Evolutionary conservation across 2,888 invertebrate genomes (phyloP).

Genomic region (Tipula unca): DNA sequence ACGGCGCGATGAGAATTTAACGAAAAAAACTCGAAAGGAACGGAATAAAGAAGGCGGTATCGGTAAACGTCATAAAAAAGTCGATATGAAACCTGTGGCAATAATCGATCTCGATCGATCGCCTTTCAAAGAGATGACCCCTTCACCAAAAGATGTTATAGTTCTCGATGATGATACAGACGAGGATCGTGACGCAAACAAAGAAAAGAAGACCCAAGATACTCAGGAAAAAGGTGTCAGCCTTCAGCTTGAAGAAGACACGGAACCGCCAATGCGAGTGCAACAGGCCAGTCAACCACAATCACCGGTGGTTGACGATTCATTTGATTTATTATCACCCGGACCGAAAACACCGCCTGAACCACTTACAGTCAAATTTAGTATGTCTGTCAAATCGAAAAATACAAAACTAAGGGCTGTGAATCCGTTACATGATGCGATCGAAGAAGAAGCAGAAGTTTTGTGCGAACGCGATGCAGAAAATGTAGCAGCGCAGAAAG

Average conservation of each 20-base stretch:
- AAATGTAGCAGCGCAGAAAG: background rate
- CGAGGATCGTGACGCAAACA: conserved; percentile 31
- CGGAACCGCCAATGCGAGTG: background rate
- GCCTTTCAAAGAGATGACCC: conserved; percentile 73
- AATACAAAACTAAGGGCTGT: conserved; percentile 46
- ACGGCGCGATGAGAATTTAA: conserved; percentile 25
- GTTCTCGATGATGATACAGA: conserved; percentile 74
- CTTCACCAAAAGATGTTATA: conserved; percentile 72
- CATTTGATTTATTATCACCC: conserved; percentile 15
- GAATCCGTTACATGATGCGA: conserved; percentile 55
- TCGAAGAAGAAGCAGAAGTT: conserved; percentile 41
- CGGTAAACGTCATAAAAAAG: conserved; percentile 43
- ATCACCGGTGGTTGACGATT: conserved; percentile 20
- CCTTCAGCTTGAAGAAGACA: background rate
- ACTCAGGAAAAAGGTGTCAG: background rate
- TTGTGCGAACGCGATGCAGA: background rate
- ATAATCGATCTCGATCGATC: conserved; percentile 79
- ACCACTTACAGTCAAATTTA: conserved; percentile 54
- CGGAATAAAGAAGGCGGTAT: background rate
- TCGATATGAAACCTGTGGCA: conserved; percentile 58
- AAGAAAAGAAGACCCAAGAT: background rate
- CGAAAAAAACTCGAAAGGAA: background rate
- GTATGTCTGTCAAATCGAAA: conserved; percentile 45
- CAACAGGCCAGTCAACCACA: conserved; percentile 20
- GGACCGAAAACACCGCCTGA: conserved; percentile 71